Conservation (phyloP, 2,797 vertebrate species). For the Coreius guichenoti region DNA sequence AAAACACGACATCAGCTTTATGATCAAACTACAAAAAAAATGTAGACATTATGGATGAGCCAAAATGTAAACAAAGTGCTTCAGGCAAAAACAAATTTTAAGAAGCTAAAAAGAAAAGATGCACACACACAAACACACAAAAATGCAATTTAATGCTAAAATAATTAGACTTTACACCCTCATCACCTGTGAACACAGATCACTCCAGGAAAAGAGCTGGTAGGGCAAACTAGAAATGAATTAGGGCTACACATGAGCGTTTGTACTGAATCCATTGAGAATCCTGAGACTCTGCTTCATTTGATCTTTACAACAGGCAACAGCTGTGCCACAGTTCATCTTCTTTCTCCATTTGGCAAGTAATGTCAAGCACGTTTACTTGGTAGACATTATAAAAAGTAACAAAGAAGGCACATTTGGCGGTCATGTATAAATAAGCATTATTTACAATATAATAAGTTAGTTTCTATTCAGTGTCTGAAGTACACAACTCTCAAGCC, state of each 20-base stretch:
- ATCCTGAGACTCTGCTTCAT: conserved; percentile 50
- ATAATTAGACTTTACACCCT: conserved; percentile 54
- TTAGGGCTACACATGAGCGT: conserved; percentile 22
- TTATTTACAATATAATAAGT: conserved; percentile 81
- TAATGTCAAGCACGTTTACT: conserved; percentile 55
- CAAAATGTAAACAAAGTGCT: conserved; percentile 60
- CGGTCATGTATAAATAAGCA: conserved; percentile 77
- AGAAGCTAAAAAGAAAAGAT: conserved; percentile 27
- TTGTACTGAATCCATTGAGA: conserved; percentile 52
- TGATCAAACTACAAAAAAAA: conserved; percentile 27
- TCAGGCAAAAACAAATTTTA: conserved; percentile 36
- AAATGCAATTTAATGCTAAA: conserved; percentile 45
- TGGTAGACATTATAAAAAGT: conserved; percentile 59
- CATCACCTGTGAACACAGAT: conserved; percentile 11
- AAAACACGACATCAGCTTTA: conserved; percentile 1
- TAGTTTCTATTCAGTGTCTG: conserved; percentile 70
- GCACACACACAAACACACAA: background rate
- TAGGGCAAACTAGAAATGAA: conserved; percentile 24
- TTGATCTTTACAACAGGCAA: conserved; percentile 32
- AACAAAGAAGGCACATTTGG: conserved; percentile 79
- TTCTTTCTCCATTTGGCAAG: conserved; percentile 62
- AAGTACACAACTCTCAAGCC: conserved; percentile 32
- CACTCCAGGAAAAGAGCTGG: conserved; percentile 12
- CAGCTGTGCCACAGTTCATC: conserved; percentile 32
- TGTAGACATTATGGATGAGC: conserved; percentile 27